phyloP scores from a whole-genome alignment of 2,888 invertebrate species.

The Lacanobia wlatinum region DNA sequence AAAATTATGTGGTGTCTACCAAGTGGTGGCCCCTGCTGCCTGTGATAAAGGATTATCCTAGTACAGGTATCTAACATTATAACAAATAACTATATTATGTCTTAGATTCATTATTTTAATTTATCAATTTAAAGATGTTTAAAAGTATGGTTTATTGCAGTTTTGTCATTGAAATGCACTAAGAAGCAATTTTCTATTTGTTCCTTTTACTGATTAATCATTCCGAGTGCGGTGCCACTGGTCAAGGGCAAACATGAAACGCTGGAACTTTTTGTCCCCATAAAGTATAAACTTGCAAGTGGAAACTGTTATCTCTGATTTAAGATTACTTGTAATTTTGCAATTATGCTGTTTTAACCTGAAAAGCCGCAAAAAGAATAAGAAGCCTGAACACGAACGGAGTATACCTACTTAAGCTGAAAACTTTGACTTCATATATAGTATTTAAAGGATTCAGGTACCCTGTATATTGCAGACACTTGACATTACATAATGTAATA shows the following conservation, averaged over 20 bases:
- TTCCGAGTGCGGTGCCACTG: conserved; percentile 11
- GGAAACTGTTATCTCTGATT: conserved; percentile 12
- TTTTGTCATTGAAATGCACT: conserved; percentile 7
- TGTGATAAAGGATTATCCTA: neutral
- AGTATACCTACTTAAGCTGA: too few species aligned
- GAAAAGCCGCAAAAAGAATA: conserved; percentile 9
- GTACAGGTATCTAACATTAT: neutral
- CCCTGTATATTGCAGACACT: neutral
- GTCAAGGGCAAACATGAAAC: conserved; percentile 50
- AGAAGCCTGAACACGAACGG: neutral
- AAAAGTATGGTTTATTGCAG: conserved; percentile 10
- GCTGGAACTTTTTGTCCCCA: conserved; percentile 32
- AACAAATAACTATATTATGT: too few species aligned
- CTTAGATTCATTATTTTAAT: neutral
- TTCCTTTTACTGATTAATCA: conserved; percentile 35
- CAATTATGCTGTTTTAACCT: neutral
- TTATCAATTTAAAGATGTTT: neutral
- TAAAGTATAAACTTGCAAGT: conserved; percentile 25
- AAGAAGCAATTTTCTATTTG: conserved; percentile 4
- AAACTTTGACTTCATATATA: neutral
- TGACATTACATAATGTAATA: neutral
- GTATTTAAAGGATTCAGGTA: neutral
- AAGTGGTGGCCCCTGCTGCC: too few species aligned
- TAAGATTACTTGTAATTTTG: conserved; percentile 22
- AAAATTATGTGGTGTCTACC: neutral